Evolutionary conservation across 2,797 vertebrate species (phyloP).

Genomic region (Anas bahamensis): DNA sequence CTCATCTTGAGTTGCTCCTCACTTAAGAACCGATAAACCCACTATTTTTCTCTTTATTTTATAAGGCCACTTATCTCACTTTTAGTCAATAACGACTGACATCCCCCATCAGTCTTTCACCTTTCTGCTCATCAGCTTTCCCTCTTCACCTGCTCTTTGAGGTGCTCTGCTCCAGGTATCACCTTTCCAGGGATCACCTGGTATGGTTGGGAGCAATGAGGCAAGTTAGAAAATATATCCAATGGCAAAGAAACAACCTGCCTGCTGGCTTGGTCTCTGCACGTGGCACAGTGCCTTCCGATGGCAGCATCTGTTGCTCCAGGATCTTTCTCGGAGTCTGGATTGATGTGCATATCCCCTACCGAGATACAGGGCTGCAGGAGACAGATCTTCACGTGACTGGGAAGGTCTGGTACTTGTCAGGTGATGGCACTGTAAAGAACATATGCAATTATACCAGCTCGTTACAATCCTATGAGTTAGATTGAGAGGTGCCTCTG

Average conservation of each 20-base stretch:
- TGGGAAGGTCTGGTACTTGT: background rate
- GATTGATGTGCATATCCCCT: fast-evolving
- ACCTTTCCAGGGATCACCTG: background rate
- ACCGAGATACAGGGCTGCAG: background rate
- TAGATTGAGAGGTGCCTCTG: background rate
- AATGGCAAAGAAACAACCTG: fast-evolving
- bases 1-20: background rate
- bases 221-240: background rate
- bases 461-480: background rate
- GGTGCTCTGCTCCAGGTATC: background rate
- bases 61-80: background rate
- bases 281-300: background rate
- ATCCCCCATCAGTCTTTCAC: background rate
- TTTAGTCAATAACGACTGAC: background rate
- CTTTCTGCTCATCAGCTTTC: background rate
- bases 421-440: background rate
- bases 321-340: background rate
- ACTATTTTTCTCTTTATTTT: background rate
- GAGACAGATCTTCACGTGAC: background rate
- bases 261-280: background rate
- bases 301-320: background rate
- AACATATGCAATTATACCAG: background rate
- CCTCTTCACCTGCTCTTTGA: background rate
- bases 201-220: fast-evolving
- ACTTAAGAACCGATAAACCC: background rate